Evolutionary conservation across 2,113 vertebrate species (phyloP).

Genomic region (Carollia perspicillata): DNA sequence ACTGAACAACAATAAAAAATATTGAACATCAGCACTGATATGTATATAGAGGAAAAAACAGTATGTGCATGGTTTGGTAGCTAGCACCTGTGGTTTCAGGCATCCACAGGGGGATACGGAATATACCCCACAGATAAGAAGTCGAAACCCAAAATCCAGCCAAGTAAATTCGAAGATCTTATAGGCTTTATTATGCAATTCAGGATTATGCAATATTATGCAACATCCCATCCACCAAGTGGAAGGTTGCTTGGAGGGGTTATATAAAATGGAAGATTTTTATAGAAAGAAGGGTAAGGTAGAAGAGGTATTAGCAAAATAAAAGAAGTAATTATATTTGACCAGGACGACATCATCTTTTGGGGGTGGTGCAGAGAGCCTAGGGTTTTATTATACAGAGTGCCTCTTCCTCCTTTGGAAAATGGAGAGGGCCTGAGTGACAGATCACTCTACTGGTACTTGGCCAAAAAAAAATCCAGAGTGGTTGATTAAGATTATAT

Average conservation of each 20-base stretch:
- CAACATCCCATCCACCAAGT: neutral
- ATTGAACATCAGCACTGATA: neutral
- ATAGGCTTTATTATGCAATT: neutral
- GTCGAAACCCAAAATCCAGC: neutral
- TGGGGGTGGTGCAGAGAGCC: neutral
- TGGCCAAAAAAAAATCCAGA: neutral
- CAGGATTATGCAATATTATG: neutral
- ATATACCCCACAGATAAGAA: neutral
- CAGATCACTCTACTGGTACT: neutral
- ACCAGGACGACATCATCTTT: too few relatives aligned
- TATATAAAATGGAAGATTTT: neutral
- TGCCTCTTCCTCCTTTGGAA: neutral
- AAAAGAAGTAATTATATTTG: neutral
- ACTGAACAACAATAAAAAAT: too few relatives aligned
- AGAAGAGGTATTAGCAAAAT: neutral
- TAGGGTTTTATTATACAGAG: neutral
- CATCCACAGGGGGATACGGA: too few relatives aligned
- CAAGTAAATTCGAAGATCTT: neutral
- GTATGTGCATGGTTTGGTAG: too few relatives aligned
- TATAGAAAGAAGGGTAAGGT: neutral
- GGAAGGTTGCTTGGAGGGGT: too few relatives aligned
- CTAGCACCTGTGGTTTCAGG: neutral
- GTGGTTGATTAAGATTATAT: neutral
- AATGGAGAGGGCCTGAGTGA: neutral
- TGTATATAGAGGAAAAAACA: neutral